These are phyloP conservation scores for Drosophila asahinai DNA, from an alignment of 1,140 invertebrate genomes.

Conservation along the genomic window DNA sequence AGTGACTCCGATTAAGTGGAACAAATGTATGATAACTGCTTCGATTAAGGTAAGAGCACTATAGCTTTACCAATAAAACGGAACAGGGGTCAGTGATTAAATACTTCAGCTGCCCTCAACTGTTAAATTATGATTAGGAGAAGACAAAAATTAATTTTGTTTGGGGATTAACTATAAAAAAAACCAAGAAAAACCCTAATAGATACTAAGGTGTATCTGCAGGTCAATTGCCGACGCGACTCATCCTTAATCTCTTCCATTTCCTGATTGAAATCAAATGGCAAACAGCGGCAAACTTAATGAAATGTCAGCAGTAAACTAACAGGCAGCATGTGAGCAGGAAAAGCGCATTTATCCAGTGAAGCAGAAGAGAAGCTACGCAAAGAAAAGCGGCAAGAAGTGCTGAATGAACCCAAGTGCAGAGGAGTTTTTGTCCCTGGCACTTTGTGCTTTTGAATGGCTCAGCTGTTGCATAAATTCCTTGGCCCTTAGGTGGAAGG, in stretches of 20 bases:
- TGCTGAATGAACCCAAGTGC: constrained; percentile 29
- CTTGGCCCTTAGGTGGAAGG: constrained; percentile 3
- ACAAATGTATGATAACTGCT: neutral
- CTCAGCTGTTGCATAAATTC: constrained; percentile 42
- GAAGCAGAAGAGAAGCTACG: constrained; percentile 36
- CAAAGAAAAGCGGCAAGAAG: constrained; percentile 18
- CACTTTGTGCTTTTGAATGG: constrained; percentile 22
- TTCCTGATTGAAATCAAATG: constrained; percentile 51
- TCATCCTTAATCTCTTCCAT: constrained; percentile 42
- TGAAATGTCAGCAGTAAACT: constrained; percentile 42
- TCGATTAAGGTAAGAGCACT: neutral
- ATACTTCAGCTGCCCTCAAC: too few relatives aligned
- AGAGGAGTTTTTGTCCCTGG: constrained; percentile 9
- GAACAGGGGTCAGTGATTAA: too few relatives aligned
- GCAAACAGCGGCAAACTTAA: constrained; percentile 37
- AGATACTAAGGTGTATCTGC: neutral
- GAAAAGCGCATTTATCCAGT: constrained; percentile 57
- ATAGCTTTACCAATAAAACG: too few relatives aligned
- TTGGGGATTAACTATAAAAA: too few relatives aligned
- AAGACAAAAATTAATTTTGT: too few relatives aligned
- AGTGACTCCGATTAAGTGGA: constrained; percentile 3
- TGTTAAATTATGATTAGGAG: too few relatives aligned
- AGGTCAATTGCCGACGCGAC: constrained; percentile 12
- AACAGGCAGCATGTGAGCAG: constrained; percentile 13
- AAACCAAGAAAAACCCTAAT: neutral